Evolutionary conservation across 2,888 invertebrate species (phyloP).

Genomic region (Spicauda simplicius): DNA sequence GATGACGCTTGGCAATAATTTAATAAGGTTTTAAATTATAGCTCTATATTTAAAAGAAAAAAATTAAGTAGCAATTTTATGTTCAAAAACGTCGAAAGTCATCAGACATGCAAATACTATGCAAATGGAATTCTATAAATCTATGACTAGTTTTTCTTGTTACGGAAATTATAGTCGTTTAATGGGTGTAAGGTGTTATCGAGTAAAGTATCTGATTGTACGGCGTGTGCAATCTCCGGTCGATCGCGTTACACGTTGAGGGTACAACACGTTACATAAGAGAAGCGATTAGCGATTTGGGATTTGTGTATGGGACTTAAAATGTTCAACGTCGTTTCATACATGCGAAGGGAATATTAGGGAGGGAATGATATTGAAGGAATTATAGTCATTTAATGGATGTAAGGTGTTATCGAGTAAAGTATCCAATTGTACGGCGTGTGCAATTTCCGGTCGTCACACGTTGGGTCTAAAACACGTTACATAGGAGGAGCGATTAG

Average conservation of each 20-base stretch:
- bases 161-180: slow-evolving; percentile 20
- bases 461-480: neutral
- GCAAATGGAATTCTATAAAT: slow-evolving; percentile 26
- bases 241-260: slow-evolving; percentile 14
- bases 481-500: slow-evolving; percentile 1
- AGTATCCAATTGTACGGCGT: slow-evolving; percentile 28
- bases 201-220: slow-evolving; percentile 28
- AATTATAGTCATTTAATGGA: slow-evolving; percentile 19
- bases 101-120: slow-evolving; percentile 34
- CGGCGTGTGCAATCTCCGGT: slow-evolving; percentile 30
- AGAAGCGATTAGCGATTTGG: slow-evolving; percentile 9
- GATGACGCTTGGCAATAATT: too few species aligned
- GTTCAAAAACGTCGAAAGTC: slow-evolving; percentile 11
- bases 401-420: slow-evolving; percentile 31
- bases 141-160: slow-evolving; percentile 21
- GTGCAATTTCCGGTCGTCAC: slow-evolving; percentile 29
- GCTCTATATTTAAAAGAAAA: neutral
- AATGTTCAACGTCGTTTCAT: too few species aligned
- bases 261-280: neutral
- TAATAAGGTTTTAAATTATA: neutral
- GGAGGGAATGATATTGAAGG: too few species aligned
- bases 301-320: neutral
- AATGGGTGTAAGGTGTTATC: slow-evolving; percentile 31
- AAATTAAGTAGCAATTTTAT: slow-evolving; percentile 13
- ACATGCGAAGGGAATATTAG: too few species aligned